A percentile compares a stretch with the other conserved stretches of the same genome.
phyloP scores from a whole-genome alignment of 2,113 vertebrate genomes.

The Ramphastos sulfuratus region DNA sequence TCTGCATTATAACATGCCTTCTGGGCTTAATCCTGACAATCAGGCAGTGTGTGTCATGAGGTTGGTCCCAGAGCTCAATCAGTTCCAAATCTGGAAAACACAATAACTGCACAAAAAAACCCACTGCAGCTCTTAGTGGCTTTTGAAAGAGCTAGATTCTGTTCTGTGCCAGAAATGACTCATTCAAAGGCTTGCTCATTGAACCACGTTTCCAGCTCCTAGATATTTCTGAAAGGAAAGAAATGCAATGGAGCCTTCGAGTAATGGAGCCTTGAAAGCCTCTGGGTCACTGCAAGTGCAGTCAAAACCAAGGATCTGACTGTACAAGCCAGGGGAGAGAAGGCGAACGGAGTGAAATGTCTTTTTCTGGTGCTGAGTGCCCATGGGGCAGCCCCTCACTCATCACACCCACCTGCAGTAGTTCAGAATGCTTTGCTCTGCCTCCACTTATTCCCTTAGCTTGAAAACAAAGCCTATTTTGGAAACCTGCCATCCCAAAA shows the following conservation, averaged over 20 bases:
- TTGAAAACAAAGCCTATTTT: background rate
- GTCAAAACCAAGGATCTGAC: background rate
- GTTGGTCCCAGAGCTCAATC: background rate
- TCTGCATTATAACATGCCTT: background rate
- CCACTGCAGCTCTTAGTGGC: background rate
- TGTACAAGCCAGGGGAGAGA: background rate
- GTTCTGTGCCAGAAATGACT: slow-evolving; percentile 40
- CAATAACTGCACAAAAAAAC: background rate
- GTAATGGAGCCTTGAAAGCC: background rate
- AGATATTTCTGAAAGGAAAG: background rate
- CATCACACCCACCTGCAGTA: background rate
- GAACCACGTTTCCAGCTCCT: background rate
- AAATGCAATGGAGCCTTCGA: background rate
- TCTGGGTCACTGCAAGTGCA: background rate
- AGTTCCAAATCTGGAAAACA: slow-evolving; percentile 36
- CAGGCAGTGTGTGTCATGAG: slow-evolving; percentile 20
- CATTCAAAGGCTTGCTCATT: slow-evolving; percentile 24
- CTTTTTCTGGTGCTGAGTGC: background rate
- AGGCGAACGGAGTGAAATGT: background rate
- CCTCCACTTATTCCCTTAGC: accelerated
- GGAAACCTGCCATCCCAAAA: background rate
- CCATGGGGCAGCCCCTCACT: background rate
- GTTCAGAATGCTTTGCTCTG: background rate
- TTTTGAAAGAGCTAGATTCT: slow-evolving; percentile 22
- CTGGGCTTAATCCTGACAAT: background rate